Base-by-base conservation (phyloP, 2,113 vertebrate genomes). In the Nerophis lumbriciformis region DNA sequence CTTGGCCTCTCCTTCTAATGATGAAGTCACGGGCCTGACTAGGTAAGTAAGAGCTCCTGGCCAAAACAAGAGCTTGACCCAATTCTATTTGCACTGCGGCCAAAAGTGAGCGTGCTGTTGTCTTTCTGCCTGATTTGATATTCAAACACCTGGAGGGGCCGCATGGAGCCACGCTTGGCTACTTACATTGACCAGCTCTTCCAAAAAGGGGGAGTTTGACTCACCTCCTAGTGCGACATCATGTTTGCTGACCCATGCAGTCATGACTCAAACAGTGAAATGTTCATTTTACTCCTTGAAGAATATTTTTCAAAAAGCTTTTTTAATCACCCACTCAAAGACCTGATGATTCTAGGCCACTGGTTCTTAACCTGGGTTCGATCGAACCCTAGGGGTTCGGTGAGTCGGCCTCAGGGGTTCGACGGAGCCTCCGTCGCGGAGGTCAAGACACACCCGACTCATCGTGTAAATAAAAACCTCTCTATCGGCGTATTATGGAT, bases 61-160 rank as follows among this genome's bases (percentile, higher is more conserved):
- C 56, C 59, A 65, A 78, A 76, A 58, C 50, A 48, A 14, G 58
- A 78, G 72, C 75, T 65, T 71, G 73, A 73, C 65, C 76, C 58
- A 73, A 77, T 85, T 82, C 65, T 21, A 56, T 63, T 70, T 55
- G 53, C 65, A 59, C 71, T 13, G 54, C n/a, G 53, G 48, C 62
- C 59, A 71, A 80, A 45, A 64, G 14, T 8, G 53, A 72, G 47
- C 39, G 59, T 48, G 60, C 62, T 8, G 54, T 64, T 58, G 37
- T 64, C 59, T 63, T 75, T 73, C 81, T 64, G 67, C 75, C 54
- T 52, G 48, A 77, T 73, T 62, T 69, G 66, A 71, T 70, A 68
- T 66, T 78, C 55, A 73, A 67, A 68, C 71, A 67, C 79, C 79
- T 69, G 68, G 14, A 66, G 74, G 78, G 28, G 63, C 51, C 59